A percentile compares a stretch with the other conserved stretches of the same genome.
Evolutionary conservation across 2,113 vertebrate species (phyloP).

Genomic region (Tricholaema leucomelas): DNA sequence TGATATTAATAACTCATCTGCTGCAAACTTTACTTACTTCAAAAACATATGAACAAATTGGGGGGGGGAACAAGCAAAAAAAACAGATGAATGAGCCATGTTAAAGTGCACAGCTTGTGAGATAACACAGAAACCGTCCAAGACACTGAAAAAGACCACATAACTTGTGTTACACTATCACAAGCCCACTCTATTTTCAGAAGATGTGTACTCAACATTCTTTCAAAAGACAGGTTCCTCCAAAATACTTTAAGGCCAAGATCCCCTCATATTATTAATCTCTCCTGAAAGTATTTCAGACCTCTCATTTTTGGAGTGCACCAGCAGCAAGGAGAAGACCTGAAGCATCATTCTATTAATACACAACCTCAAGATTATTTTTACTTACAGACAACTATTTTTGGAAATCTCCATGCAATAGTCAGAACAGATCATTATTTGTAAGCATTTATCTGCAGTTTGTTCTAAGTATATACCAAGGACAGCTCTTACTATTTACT

Average conservation of each 20-base stretch:
- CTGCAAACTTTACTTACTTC: neutral
- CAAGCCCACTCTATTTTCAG: neutral
- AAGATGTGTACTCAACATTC: neutral
- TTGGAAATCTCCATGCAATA: neutral
- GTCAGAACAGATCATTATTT: neutral
- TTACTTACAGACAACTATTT: neutral
- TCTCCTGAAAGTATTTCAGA: neutral
- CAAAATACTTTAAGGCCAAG: neutral
- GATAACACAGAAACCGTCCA: neutral
- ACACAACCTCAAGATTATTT: neutral
- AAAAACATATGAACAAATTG: neutral
- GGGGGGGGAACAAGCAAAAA: neutral
- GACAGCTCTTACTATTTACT: neutral
- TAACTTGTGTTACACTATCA: neutral
- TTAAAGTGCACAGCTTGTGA: neutral
- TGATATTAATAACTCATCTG: neutral
- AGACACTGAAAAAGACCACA: neutral
- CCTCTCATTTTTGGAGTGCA: neutral
- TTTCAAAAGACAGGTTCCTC: neutral
- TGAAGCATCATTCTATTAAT: neutral
- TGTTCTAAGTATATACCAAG: neutral
- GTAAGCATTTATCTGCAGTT: neutral
- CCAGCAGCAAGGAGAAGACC: neutral
- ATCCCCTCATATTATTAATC: neutral
- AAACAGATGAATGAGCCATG: neutral